Evolutionary conservation across 2,888 invertebrate species (phyloP).

Genomic region (Agriopis leucophaearia): DNA sequence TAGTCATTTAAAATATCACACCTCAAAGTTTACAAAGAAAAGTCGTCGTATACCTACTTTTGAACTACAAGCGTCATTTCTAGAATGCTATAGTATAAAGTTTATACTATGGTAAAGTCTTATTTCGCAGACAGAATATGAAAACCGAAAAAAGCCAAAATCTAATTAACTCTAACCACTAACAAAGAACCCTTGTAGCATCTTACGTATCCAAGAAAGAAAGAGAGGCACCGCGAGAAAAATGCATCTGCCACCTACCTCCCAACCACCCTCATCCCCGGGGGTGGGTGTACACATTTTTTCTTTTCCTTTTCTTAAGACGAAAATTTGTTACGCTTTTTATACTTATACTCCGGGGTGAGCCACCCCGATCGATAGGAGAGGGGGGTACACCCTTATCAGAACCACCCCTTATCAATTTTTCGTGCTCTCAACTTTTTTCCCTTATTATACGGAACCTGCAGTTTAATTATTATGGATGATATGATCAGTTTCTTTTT

Average conservation of each 20-base stretch:
- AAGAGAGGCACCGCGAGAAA: conserved; percentile 77
- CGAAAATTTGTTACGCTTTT: conserved; percentile 87
- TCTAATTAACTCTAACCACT: conserved; percentile 70
- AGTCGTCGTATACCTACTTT: no score
- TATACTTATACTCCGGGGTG: conserved; percentile 80
- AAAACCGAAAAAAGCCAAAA: conserved; percentile 56
- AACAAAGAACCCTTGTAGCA: conserved; percentile 83
- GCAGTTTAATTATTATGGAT: conserved; percentile 65
- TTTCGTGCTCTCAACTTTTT: conserved; percentile 74
- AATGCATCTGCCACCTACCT: conserved; percentile 69
- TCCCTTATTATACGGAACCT: conserved; percentile 70
- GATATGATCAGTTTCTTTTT: conserved; percentile 47
- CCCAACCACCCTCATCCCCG: conserved; percentile 49
- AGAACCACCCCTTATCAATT: conserved; percentile 83
- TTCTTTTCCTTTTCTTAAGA: conserved; percentile 87
- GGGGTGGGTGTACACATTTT: conserved; percentile 85
- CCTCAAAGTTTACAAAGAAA: no score
- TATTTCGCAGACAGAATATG: conserved; percentile 38
- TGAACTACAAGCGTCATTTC: no score
- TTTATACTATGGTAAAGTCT: background rate
- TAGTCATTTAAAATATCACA: no score
- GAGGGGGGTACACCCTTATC: conserved; percentile 68
- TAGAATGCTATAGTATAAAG: no score
- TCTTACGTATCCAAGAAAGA: conserved; percentile 74
- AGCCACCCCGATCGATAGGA: conserved; percentile 76